A percentile compares a stretch with the other conserved stretches of the same genome.
phyloP scores from a whole-genome alignment of 2,113 vertebrate genomes.

The Eurypyga helias region DNA sequence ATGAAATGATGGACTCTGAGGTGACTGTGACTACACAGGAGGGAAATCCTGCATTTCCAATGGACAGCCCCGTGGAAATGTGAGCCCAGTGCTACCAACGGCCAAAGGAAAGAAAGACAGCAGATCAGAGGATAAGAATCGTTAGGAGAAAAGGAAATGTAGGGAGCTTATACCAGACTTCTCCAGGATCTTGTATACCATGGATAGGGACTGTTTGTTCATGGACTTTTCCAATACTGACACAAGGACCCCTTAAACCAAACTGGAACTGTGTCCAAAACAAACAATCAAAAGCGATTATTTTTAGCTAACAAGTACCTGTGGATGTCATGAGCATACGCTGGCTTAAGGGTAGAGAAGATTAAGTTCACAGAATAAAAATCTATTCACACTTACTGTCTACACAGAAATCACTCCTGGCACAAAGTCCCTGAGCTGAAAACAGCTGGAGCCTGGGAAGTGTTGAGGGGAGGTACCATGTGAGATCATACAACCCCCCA shows the following conservation, averaged over 20 bases:
- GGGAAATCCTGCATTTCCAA: neutral
- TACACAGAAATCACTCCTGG: neutral
- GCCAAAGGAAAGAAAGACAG: neutral
- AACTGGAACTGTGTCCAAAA: neutral
- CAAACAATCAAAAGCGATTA: neutral
- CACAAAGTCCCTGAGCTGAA: neutral
- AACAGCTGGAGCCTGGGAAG: neutral
- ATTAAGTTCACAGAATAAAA: neutral
- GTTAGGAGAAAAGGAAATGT: neutral
- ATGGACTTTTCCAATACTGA: neutral
- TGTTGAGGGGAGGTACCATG: neutral
- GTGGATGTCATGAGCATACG: neutral
- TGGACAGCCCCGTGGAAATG: neutral
- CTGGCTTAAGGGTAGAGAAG: neutral
- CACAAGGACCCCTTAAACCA: neutral
- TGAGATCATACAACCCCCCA: fast-evolving
- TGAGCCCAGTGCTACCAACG: neutral
- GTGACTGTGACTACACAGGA: neutral
- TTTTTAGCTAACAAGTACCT: neutral
- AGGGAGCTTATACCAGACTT: neutral
- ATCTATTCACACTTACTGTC: neutral
- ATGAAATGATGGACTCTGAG: conserved; percentile 21
- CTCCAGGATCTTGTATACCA: neutral
- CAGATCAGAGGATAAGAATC: neutral
- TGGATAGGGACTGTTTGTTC: neutral